Conservation (phyloP, 2,113 vertebrate genomes). For the Todiramphus saurophagus region DNA sequence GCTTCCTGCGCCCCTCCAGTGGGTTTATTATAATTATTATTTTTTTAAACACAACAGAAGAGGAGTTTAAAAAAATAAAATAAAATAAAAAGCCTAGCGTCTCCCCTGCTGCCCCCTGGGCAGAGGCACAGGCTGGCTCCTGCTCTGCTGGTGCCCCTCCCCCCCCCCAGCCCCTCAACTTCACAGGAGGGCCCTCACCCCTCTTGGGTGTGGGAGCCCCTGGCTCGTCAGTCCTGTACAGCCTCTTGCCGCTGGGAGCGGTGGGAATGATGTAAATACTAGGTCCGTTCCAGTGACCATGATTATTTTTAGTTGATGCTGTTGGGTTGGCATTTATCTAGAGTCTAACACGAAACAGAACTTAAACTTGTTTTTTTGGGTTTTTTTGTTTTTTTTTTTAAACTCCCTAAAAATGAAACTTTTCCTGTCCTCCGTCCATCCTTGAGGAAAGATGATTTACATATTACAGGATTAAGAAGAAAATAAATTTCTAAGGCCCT, state of each 20-base stretch:
- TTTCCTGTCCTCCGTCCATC: background rate
- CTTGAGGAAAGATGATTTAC: no score
- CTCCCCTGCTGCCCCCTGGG: background rate
- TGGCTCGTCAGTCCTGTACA: background rate
- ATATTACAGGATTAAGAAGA: no score
- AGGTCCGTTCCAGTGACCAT: slow-evolving; percentile 90
- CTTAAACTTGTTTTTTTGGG: background rate
- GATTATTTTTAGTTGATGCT: slow-evolving; percentile 82
- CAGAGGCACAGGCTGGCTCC: slow-evolving; percentile 45
- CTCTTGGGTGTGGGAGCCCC: background rate
- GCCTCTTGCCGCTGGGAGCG: slow-evolving; percentile 69
- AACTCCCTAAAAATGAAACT: background rate
- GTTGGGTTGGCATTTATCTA: slow-evolving; percentile 77
- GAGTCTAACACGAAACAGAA: slow-evolving; percentile 48
- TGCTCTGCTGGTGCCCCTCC: background rate
- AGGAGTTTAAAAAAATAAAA: slow-evolving; percentile 22
- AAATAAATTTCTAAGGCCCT: no score
- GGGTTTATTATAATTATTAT: slow-evolving; percentile 59
- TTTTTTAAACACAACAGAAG: slow-evolving; percentile 48
- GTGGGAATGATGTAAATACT: slow-evolving; percentile 89
- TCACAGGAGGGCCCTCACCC: background rate
- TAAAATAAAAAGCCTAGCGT: background rate
- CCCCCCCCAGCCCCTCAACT: background rate
- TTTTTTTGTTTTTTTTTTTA: background rate
- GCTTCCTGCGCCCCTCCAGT: slow-evolving; percentile 43